These are phyloP conservation scores for Neoascia interrupta DNA, from an alignment of 2,888 invertebrate species.

Conservation along the genomic window DNA sequence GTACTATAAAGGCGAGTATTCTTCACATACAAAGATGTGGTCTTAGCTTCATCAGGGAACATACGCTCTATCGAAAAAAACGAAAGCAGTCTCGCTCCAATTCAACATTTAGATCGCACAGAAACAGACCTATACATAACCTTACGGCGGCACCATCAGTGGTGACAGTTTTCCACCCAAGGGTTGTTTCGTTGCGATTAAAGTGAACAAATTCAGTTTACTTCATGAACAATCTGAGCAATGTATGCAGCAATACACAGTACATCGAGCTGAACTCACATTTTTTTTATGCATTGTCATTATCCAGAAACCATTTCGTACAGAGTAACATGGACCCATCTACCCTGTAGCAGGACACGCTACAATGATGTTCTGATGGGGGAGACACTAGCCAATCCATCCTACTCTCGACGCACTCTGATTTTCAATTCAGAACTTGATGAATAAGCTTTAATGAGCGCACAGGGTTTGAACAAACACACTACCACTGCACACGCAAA, in stretches of 20 bases:
- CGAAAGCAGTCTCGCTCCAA: neutral
- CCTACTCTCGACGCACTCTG: conserved; percentile 64
- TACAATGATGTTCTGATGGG: neutral
- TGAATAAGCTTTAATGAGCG: conserved; percentile 70
- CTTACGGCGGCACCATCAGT: conserved; percentile 17
- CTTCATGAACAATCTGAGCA: conserved; percentile 12
- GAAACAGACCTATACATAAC: neutral
- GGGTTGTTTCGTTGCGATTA: conserved; percentile 57
- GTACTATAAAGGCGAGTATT: too few relatives aligned
- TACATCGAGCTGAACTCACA: conserved; percentile 34
- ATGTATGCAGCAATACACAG: neutral
- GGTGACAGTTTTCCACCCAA: conserved; percentile 57
- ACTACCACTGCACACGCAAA: conserved; percentile 3
- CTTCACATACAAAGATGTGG: too few relatives aligned
- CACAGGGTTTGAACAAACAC: conserved; percentile 29
- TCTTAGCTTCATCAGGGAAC: neutral
- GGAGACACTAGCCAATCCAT: conserved; percentile 5
- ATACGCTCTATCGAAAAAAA: neutral
- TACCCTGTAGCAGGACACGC: neutral
- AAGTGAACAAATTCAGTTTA: conserved; percentile 54
- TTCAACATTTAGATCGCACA: conserved; percentile 2
- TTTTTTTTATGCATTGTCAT: conserved; percentile 14
- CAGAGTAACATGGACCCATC: conserved; percentile 12
- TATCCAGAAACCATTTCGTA: conserved; percentile 53
- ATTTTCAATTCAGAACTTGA: conserved; percentile 70